A percentile compares a stretch with the other conserved stretches of the same genome.
phyloP scores from a whole-genome alignment of 2,113 vertebrate species.

The Tonatia bakeri region DNA sequence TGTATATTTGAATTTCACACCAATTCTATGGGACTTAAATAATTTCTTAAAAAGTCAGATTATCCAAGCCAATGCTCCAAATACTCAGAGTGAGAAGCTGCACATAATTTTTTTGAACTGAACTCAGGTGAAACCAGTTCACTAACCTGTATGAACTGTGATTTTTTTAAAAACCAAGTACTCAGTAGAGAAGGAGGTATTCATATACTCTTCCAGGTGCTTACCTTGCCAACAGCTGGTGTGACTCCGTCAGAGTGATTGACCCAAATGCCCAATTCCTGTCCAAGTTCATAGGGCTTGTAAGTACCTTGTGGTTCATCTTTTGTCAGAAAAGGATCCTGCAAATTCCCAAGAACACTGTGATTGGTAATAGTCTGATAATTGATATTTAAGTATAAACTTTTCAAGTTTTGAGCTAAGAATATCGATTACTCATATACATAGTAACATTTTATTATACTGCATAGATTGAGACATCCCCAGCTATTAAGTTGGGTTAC shows the following conservation, averaged over 20 bases:
- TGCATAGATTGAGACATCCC: neutral
- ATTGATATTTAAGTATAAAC: neutral
- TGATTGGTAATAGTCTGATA: neutral
- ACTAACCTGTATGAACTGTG: neutral
- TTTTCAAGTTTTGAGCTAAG: neutral
- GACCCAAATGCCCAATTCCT: slow-evolving; percentile 84
- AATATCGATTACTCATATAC: neutral
- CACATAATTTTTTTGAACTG: neutral
- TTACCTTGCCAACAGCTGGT: slow-evolving; percentile 85
- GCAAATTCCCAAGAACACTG: neutral
- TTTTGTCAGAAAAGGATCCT: slow-evolving; percentile 77
- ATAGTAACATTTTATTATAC: neutral
- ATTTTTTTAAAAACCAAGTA: neutral
- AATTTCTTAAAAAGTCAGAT: neutral
- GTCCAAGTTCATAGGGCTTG: slow-evolving; percentile 82
- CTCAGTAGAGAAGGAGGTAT: neutral
- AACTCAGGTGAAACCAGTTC: neutral
- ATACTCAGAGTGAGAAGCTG: neutral
- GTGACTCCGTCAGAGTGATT: slow-evolving; percentile 85
- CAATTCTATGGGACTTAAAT: neutral
- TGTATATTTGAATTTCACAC: neutral
- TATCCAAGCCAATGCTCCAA: neutral
- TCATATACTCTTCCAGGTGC: neutral
- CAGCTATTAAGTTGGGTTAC: neutral
- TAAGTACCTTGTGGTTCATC: slow-evolving; percentile 77